Base-by-base conservation (phyloP, 1,140 invertebrate genomes). In the Batillaria attramentaria region DNA sequence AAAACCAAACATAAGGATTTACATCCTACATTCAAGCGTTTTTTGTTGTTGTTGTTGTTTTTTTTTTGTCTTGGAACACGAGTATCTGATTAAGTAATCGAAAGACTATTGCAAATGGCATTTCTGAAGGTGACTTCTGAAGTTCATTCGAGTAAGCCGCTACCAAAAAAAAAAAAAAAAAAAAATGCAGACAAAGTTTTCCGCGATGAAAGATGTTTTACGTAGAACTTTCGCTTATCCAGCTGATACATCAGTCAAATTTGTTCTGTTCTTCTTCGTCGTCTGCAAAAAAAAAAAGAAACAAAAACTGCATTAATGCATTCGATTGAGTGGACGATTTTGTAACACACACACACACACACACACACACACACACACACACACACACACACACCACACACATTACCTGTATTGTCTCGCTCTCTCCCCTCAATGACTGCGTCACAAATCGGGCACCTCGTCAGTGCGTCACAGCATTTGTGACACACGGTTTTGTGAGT, bases 401-500 rank as follows among this genome's bases (percentile, higher is more conserved):
- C 37, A 24, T 33, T 65, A 78, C 76, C 76, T 28, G 46, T 43
- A 20, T 70, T 70, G 33, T 72, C 62, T 16, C 28, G 28, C 37
- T 70, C 66, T 16, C n/a, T 60, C 13, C 54, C 43, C 0, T 69
- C 65, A 4, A 78, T 37, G 1, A 54, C 20, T 0, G 10, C 24
- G n/a, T 37, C 66, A 50, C 76, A 78, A 35, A 33, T 35, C 3
- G 76, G 76, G 28, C 76, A 78, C 8, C 0, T 4, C 13, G 43
- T 39, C 65, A 70, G 6, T 43, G 1, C 39, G 33, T 54, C 35
- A 10, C 39, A 46, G 66, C 76, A 78, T 13, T 28, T 41, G 1
- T 35, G 66, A 41, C 76, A 78, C 41, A 78, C 50, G 5, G 18
- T 60, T 43, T 70, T 78, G 76, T 78, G 76, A 20, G 65, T 66